Percentiles rank a stretch among this genome's conserved stretches.
Conservation (phyloP, 35 echinoderm and acorn worm genomes). For the Holothuria glaberrima region DNA sequence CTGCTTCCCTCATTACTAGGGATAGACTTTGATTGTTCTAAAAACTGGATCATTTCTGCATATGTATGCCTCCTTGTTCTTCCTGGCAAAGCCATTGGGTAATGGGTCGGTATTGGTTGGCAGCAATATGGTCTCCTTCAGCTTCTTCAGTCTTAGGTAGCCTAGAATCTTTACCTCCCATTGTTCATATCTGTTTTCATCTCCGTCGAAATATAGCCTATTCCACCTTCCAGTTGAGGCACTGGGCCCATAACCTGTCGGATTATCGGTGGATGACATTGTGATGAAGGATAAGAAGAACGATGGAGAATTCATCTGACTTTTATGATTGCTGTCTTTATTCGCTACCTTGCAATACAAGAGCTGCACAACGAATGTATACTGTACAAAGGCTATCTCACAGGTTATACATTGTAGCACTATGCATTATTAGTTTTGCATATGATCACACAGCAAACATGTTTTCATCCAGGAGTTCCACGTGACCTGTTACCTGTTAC, state of each 20-base stretch:
- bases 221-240: slow-evolving; percentile 40
- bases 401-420: not conserved
- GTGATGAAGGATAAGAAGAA: not conserved
- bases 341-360: too few species aligned
- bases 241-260: too few species aligned
- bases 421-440: too few species aligned
- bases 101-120: slow-evolving; percentile 15
- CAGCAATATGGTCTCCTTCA: slow-evolving; percentile 46
- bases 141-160: slow-evolving; percentile 31
- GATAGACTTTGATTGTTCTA: slow-evolving; percentile 61
- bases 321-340: too few species aligned
- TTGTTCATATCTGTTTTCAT: too few species aligned
- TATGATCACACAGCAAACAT: too few species aligned
- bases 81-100: slow-evolving; percentile 45
- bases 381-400: not conserved
- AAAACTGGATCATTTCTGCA: slow-evolving; percentile 56
- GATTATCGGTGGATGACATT: too few species aligned
- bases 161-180: slow-evolving; percentile 50
- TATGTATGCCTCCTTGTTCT: slow-evolving; percentile 49
- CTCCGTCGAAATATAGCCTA: slow-evolving; percentile 47
- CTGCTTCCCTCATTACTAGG: slow-evolving; percentile 54
- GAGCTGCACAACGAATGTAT: too few species aligned
- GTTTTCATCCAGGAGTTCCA: too few species aligned
- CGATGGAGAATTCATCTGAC: too few species aligned
- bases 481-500: too few species aligned